Evolutionary conservation across 53 echinoderm and acorn worm species (phyloP), one percentile per base, ranked within the genome.

Genomic region (Echinarachnius parma): DNA sequence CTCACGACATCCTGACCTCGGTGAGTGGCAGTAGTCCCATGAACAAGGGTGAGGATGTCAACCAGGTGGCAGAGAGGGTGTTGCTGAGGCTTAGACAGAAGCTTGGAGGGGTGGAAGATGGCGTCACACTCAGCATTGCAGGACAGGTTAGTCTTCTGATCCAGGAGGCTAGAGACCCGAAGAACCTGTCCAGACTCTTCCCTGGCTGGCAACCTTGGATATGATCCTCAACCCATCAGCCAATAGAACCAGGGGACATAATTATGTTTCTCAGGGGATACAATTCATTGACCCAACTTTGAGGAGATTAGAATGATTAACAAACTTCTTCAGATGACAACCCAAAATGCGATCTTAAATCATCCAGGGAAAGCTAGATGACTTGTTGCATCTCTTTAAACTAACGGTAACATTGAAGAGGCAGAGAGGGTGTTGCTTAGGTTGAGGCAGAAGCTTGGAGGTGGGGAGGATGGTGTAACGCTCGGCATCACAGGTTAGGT

Each of bases 161-260:
- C 15, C 98, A 98, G 44, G 91, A 98, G 70, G 98, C 98, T 4
- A 82, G 87, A 52, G 91, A 91, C 34, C 85, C 88, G 19, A 86
- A 91, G 75, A 98, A 98, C 48, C 83, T 98, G 0, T 89, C 87
- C 32, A 71, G 83, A 60, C 49, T 98, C 25, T 98, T 91, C 33
- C 88, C 98, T 24, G 98, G 98, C 1, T 96, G 98, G 98, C 87
- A 87, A 28, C 85, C 98, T 8, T 96, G 98, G 98, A 50, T 96
- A 15, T n/a, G n/a, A n/a, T n/a, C n/a, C n/a, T n/a, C n/a, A n/a
- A n/a, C n/a, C n/a, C n/a, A n/a, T n/a, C n/a, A n/a, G n/a, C n/a
- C n/a, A n/a, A n/a, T n/a, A n/a, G n/a, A n/a, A n/a, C n/a, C n/a
- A n/a, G n/a, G n/a, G n/a, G n/a, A n/a, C n/a, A n/a, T n/a, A n/a